These are phyloP conservation scores for Agrochola circellaris DNA, from an alignment of 2,888 invertebrate genomes.

Conservation along the genomic window DNA sequence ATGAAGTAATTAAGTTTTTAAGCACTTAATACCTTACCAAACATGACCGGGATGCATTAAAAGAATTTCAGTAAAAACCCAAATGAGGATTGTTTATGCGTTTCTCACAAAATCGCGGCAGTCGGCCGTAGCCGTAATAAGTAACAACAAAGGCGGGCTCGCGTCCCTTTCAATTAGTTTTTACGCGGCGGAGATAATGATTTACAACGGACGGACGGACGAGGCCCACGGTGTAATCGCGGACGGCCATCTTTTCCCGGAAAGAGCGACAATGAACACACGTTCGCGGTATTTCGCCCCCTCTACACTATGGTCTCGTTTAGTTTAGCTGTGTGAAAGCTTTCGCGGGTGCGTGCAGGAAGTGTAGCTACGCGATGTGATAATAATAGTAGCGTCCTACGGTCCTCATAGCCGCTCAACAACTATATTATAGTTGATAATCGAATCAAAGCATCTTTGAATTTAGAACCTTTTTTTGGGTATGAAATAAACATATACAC, in stretches of 20 bases:
- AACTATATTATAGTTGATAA: slow-evolving; percentile 1
- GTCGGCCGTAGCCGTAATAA: slow-evolving; percentile 68
- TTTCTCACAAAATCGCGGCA: slow-evolving; percentile 68
- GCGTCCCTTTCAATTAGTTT: slow-evolving; percentile 87
- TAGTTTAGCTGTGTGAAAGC: slow-evolving; percentile 68
- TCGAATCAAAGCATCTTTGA: not conserved
- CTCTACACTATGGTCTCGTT: slow-evolving; percentile 62
- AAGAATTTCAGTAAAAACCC: slow-evolving; percentile 64
- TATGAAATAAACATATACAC: not conserved
- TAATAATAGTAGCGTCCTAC: slow-evolving; percentile 40
- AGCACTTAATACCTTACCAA: slow-evolving; percentile 58
- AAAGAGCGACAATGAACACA: slow-evolving; percentile 84
- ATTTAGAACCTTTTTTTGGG: not conserved
- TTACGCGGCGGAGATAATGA: slow-evolving; percentile 85
- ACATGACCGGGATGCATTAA: slow-evolving; percentile 51
- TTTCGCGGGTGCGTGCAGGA: slow-evolving; percentile 55
- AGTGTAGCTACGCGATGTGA: slow-evolving; percentile 32
- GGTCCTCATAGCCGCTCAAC: not conserved
- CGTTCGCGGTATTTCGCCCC: slow-evolving; percentile 75
- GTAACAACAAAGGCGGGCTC: slow-evolving; percentile 79
- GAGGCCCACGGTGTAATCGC: slow-evolving; percentile 74
- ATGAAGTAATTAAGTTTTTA: slow-evolving; percentile 64
- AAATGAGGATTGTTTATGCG: slow-evolving; percentile 69
- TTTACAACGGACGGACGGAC: slow-evolving; percentile 78
- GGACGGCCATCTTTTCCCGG: slow-evolving; percentile 84